Base-by-base conservation (phyloP, 2,113 vertebrate genomes). In the Pterocles orientalis region DNA sequence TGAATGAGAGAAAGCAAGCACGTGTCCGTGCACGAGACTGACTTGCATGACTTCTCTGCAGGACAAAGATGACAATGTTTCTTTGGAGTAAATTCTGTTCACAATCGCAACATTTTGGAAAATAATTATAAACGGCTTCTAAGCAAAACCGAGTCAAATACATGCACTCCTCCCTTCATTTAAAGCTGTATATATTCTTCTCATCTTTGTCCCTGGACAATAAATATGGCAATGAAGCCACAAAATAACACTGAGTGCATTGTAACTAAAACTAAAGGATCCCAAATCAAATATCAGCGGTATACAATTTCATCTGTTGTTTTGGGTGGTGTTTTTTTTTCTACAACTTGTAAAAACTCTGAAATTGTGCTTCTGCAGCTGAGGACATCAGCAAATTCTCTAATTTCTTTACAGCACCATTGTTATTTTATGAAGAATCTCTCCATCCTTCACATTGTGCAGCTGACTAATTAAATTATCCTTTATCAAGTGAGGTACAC, bases 201-300 rank as follows among this genome's bases (percentile, higher is more conserved):
- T 71, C 36, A 10, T 78, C 60, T n/a, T 53, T 47, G 45, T 77
- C 47, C 41, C 54, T 16, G 3, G 2, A 43, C 1, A 3, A 71
- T 56, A 83, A 43, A 54, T 77, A 70, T 34, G 33, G 43, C 68
- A 48, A 34, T 2, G 53, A 81, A 92, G 60, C 58, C 34, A 15
- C 71, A 81, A 86, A 89, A 58, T 4, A 64, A 78, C 2, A 2
- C 7, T 77, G 88, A 92, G 70, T 14, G 79, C 28, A 51, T 24
- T 91, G 68, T 88, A 94, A 92, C 60, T 92, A 83, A 73, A 94
- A 31, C 66, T 72, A 65, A 94, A 86, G 56, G 58, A 45, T 72
- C 90, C 64, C 78, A 89, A 83, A 91, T 92, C 83, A 91, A 95
- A 75, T 87, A 81, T 41, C 57, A 88, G 85, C 24, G 71, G 29